Evolutionary conservation across 2,797 vertebrate genomes (phyloP), one percentile per base, ranked within the genome.

Genomic region (Lophius americanus): DNA sequence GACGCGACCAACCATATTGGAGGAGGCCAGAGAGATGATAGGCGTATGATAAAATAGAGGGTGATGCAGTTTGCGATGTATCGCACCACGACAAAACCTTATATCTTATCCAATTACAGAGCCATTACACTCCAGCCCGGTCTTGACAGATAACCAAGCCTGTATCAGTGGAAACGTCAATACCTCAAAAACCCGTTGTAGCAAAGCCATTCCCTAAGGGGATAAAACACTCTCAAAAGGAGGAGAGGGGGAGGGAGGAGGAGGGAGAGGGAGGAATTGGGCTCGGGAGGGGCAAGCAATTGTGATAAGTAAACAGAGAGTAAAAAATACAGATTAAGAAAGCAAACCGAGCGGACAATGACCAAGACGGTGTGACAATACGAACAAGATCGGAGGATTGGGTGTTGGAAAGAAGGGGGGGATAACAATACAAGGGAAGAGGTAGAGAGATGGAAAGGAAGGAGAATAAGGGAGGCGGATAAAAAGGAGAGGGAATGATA

Each of bases 81-180:
- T 60, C 57, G 68, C 75, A 52, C 70, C 70, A 65, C 39, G 63
- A 80, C 80, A 83, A 89, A 90, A 88, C 83, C 72, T 81, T 82
- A 90, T 89, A 91, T 88, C 89, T 91, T 89, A 90, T 91, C 86
- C 90, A 91, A 92, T 92, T 92, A 92, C 83, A 87, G 71, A 86
- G 75, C 84, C 86, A 92, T 92, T 92, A 91, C 81, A 85, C 83
- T 83, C 67, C 73, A 74, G 80, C 75, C 73, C 48, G 12, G 81
- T 79, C 75, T 60, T 86, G 84, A 88, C 84, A 89, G 89, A 92
- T 90, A 92, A 91, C 89, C 79, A 82, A 76, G 75, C 63, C 70
- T 39, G 14, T 85, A 91, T 91, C 89, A 88, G 79, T 87, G 77
- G 74, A 88, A 88, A 91, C 73, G 89, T 91, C 90, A 92, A 92